These are phyloP conservation scores for Stegodyphus mimosarum DNA, from an alignment of 1,140 invertebrate genomes.

Conservation along the genomic window DNA sequence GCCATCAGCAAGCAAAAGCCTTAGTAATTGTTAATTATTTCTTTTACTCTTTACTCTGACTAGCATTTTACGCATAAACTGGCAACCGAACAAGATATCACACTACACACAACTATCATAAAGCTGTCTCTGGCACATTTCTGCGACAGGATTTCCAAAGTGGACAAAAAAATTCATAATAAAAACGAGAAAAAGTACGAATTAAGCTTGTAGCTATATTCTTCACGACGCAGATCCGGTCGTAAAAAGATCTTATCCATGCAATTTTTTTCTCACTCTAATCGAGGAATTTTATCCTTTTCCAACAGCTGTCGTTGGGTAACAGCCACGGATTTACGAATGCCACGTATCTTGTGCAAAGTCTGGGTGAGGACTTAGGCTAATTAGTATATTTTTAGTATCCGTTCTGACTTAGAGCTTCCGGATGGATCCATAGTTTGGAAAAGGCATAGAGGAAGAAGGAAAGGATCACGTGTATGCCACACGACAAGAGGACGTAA, in stretches of 20 bases:
- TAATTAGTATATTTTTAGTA: conserved; percentile 50
- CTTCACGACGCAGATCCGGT: neutral
- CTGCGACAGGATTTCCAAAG: neutral
- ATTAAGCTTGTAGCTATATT: conserved; percentile 5
- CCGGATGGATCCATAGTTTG: neutral
- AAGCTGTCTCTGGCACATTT: conserved; percentile 10
- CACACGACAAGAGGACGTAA: neutral
- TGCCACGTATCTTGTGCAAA: neutral
- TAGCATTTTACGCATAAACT: no score
- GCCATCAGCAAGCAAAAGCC: no score
- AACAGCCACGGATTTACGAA: conserved; percentile 35
- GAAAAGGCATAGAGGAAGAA: neutral
- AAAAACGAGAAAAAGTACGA: neutral
- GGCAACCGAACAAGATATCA: neutral
- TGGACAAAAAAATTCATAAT: neutral
- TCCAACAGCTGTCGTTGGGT: conserved; percentile 34
- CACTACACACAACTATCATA: neutral
- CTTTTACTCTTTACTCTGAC: no score
- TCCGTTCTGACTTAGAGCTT: conserved; percentile 1
- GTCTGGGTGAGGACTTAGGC: neutral
- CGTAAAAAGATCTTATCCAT: conserved; percentile 20
- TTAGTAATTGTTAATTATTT: no score
- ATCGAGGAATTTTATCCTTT: conserved; percentile 3
- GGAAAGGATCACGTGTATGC: neutral
- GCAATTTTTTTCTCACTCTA: neutral